Evolutionary conservation across 1,140 invertebrate species (phyloP), one percentile per base, ranked within the genome.

Genomic region (Riptortus pedestris): DNA sequence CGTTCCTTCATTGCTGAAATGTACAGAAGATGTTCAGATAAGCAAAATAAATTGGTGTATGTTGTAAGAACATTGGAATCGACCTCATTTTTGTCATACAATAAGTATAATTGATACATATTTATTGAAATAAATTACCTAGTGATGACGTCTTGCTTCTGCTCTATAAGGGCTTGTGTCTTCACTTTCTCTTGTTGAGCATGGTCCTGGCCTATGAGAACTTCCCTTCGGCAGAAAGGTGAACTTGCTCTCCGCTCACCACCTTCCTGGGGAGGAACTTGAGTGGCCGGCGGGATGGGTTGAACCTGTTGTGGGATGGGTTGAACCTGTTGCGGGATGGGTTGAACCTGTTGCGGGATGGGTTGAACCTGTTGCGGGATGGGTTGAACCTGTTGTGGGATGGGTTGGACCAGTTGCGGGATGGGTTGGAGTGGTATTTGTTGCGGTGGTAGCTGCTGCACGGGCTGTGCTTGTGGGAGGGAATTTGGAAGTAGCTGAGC

Each of bases 201-300:
- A 63, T 79, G 72, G 72, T 72, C 71, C 72, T 76, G 74, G 11
- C 84, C 83, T 68, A 87, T 80, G 72, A 88, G 75, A 62, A 87
- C 80, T 73, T 88, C 86, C 59, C 83, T 85, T 60, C 85, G 76
- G 68, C 80, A 78, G 69, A 83, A 83, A 12, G 81, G 80, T 65
- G 81, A 81, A 63, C 79, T 80, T 5, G 79, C 75, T 64, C 80
- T 73, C 64, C 80, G 73, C 67, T 79, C 79, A 14, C 71, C 73
- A 2, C 16, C 60, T 22, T 22, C 48, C 29, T 43, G 33, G 26
- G 29, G 38, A 16, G 43, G 33, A 2, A 18, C 24, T n/a, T 29
- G 33, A 2, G 43, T n/a, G 5, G 51, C 18, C 24, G 51, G 51
- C 12, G 20, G 51, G 18, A 2, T 2, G 1, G 51, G 51, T 12